A percentile compares a stretch with the other conserved stretches of the same genome.
Evolutionary conservation across 2,888 invertebrate genomes (phyloP).

Genomic region (Cyaniris semiargus): DNA sequence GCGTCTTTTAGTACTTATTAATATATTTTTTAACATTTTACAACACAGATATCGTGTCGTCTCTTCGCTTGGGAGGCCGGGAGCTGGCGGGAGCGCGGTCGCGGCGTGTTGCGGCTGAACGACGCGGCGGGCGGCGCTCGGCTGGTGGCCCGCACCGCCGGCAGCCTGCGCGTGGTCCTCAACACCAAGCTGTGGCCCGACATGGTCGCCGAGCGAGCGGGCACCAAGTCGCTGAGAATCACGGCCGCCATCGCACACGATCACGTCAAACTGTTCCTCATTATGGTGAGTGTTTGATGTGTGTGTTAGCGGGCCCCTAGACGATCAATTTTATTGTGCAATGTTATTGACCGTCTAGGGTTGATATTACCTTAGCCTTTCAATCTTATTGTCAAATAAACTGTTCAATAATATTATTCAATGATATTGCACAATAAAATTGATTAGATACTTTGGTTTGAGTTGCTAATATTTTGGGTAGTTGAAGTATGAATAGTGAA

Average conservation of each 20-base stretch:
- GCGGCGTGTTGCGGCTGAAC: constrained; percentile 93
- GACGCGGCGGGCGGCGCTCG: constrained; percentile 85
- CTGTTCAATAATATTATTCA: too few relatives aligned
- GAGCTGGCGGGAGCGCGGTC: constrained; percentile 94
- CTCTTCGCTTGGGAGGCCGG: constrained; percentile 93
- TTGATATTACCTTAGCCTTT: too few relatives aligned
- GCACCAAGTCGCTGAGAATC: constrained; percentile 91
- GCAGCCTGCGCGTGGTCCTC: constrained; percentile 92
- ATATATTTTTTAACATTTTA: too few relatives aligned
- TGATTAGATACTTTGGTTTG: too few relatives aligned
- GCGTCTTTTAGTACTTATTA: too few relatives aligned
- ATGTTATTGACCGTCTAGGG: too few relatives aligned
- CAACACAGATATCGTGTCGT: constrained; percentile 86
- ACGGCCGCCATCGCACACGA: constrained; percentile 92
- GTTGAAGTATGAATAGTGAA: too few relatives aligned
- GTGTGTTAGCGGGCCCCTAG: too few relatives aligned
- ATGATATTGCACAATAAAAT: too few relatives aligned
- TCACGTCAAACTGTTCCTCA: constrained; percentile 91
- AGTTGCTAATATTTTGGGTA: too few relatives aligned
- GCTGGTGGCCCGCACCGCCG: constrained; percentile 93
- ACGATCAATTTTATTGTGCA: too few relatives aligned
- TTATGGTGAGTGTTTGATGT: constrained; percentile 81
- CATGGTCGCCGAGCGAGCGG: constrained; percentile 94
- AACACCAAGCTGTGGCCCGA: constrained; percentile 97
- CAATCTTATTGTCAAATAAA: too few relatives aligned